These are phyloP conservation scores for Tholera decimalis DNA, from an alignment of 2,888 invertebrate genomes.

Conservation along the genomic window DNA sequence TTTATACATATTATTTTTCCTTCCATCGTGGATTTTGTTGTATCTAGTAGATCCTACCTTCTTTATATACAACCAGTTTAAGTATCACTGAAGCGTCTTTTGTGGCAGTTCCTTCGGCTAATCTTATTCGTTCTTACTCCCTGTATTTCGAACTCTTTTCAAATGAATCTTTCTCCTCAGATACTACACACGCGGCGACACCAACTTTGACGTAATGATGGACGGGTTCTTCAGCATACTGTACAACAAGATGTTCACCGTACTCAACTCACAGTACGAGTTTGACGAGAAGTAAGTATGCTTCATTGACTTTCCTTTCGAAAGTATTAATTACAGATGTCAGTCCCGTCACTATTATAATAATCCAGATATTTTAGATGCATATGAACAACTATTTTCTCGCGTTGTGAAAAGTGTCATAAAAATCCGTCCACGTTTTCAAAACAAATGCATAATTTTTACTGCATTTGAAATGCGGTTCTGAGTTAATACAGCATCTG, in stretches of 20 bases:
- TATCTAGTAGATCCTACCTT: neutral
- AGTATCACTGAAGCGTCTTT: too few relatives aligned
- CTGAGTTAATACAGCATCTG: too few relatives aligned
- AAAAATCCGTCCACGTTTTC: too few relatives aligned
- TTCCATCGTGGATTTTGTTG: neutral
- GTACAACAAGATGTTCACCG: slow-evolving; percentile 99
- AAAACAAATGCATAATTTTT: too few relatives aligned
- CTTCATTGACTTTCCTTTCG: neutral
- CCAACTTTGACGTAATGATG: slow-evolving; percentile 96
- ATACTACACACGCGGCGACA: slow-evolving; percentile 96
- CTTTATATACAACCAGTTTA: too few relatives aligned
- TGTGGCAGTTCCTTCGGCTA: neutral
- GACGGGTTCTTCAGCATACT: slow-evolving; percentile 98
- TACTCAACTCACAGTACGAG: slow-evolving; percentile 97
- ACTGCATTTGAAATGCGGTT: too few relatives aligned
- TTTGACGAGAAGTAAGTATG: slow-evolving; percentile 95
- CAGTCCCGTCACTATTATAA: neutral
- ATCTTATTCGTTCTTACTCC: neutral
- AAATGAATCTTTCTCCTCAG: slow-evolving; percentile 63
- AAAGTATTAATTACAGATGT: neutral
- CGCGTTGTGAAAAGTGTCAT: too few relatives aligned
- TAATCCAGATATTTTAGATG: too few relatives aligned
- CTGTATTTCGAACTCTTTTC: neutral
- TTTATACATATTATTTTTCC: neutral
- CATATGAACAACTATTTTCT: too few relatives aligned